phyloP scores from a whole-genome alignment of 2,797 vertebrate genomes.

The Prunella strophiata region DNA sequence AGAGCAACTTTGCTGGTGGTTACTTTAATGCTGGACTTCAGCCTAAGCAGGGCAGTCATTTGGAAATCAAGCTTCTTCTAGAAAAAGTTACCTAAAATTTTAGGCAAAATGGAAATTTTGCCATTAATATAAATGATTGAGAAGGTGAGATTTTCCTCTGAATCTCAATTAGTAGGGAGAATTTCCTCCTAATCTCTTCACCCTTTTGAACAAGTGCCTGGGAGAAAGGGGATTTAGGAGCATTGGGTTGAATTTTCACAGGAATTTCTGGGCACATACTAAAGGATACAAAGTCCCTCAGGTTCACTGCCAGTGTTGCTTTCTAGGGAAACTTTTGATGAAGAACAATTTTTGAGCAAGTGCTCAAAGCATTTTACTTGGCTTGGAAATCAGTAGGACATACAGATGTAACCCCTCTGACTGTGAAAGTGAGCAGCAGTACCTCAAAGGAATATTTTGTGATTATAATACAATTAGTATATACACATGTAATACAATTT shows the following conservation, averaged over 20 bases:
- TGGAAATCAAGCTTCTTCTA: neutral
- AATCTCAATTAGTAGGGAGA: neutral
- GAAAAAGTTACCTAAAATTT: neutral
- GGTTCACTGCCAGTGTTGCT: neutral
- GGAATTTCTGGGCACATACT: neutral
- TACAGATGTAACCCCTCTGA: neutral
- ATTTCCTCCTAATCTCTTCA: neutral
- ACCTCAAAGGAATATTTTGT: neutral
- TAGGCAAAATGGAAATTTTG: neutral
- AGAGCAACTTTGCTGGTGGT: neutral
- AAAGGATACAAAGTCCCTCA: neutral
- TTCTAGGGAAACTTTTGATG: neutral
- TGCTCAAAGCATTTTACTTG: neutral
- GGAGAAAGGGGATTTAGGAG: neutral
- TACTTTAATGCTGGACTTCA: neutral
- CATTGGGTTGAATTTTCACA: neutral
- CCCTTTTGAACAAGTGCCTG: neutral
- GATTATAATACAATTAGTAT: neutral
- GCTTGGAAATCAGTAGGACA: neutral
- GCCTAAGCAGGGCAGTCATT: neutral
- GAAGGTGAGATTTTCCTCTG: neutral
- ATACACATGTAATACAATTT: neutral
- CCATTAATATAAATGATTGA: neutral
- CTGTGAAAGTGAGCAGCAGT: neutral
- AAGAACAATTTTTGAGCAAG: neutral